Conservation (phyloP, 2,797 vertebrate genomes). For the Pteropus rufus region DNA sequence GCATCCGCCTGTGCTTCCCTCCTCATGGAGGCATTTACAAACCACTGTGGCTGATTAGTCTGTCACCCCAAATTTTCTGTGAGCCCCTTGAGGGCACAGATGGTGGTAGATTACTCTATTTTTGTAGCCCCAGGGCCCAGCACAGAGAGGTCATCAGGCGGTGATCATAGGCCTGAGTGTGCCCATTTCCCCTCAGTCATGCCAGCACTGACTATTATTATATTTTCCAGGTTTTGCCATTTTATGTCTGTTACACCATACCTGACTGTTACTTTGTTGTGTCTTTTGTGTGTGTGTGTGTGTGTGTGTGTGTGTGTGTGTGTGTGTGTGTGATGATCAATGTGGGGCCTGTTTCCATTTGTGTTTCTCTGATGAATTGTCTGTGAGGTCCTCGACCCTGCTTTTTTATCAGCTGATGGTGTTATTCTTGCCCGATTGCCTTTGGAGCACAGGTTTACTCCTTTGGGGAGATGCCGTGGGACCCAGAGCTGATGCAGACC, state of each 20-base stretch:
- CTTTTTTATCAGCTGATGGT: background rate
- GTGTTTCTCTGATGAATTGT: background rate
- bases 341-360: background rate
- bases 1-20: background rate
- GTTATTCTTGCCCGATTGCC: background rate
- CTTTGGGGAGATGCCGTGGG: slow-evolving; percentile 64
- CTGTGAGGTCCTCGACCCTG: background rate
- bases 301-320: no score
- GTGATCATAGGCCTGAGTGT: background rate
- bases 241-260: background rate
- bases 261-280: background rate
- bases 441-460: slow-evolving; percentile 47
- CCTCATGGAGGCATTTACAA: background rate
- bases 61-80: background rate
- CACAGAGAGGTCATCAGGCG: background rate
- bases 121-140: background rate
- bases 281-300: no score
- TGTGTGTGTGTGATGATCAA: no score
- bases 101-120: background rate
- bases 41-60: background rate
- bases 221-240: background rate
- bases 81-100: background rate
- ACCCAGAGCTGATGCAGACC: slow-evolving; percentile 59
- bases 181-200: background rate
- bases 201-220: background rate